These are phyloP conservation scores for Ailuropoda melanoleuca DNA, from an alignment of 2,113 vertebrate genomes.

Conservation along the genomic window DNA sequence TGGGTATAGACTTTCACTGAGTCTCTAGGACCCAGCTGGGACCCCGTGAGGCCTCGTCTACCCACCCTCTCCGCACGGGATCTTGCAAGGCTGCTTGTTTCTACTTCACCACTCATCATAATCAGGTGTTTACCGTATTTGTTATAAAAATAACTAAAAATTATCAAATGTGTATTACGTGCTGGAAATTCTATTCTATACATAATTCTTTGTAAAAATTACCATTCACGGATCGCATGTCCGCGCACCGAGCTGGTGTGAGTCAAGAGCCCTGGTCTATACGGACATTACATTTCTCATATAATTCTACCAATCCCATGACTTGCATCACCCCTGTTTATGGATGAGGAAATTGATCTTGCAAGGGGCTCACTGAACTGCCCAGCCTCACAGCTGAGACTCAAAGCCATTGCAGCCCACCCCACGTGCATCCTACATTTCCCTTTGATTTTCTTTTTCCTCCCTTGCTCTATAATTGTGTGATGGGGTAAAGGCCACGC, in stretches of 20 bases:
- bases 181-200: background rate
- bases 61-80: background rate
- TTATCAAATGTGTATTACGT: background rate
- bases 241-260: accelerated
- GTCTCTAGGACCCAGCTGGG: background rate
- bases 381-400: background rate
- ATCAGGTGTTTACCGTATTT: background rate
- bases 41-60: accelerated
- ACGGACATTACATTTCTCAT: background rate
- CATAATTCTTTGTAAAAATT: background rate
- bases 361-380: background rate
- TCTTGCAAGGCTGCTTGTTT: background rate
- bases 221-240: accelerated
- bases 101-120: background rate
- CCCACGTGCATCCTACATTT: accelerated
- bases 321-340: background rate
- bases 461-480: too few species aligned
- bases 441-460: accelerated
- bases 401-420: accelerated
- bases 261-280: background rate
- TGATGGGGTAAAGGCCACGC: accelerated
- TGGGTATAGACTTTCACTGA: background rate
- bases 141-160: background rate
- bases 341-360: background rate
- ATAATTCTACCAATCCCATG: background rate